Base-by-base conservation (phyloP, 2,888 invertebrate genomes). In the Meiosimyza platycephala region DNA sequence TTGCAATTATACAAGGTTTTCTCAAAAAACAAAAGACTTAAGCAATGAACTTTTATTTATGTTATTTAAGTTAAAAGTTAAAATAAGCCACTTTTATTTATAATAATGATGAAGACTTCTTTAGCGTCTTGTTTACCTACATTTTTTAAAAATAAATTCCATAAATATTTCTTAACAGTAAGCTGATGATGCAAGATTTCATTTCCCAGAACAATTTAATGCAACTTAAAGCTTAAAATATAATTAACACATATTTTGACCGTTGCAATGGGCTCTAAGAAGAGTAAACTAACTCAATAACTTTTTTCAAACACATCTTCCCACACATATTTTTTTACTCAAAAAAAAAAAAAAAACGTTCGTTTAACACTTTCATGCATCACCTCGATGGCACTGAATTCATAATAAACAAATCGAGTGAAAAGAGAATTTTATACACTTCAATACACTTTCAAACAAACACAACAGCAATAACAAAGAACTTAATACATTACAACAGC, bases 1-100 rank as follows among this genome's bases (percentile, higher is more conserved):
- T n/a, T n/a, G n/a, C n/a, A n/a, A n/a, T n/a, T n/a, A n/a, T n/a
- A n/a, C n/a, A n/a, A n/a, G n/a, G n/a, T n/a, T n/a, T n/a, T n/a
- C n/a, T n/a, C n/a, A n/a, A n/a, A n/a, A n/a, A 75, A 72, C 72
- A 11, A 67, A 75, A 75, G 72, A 74, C 59, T 75, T 74, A 60
- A 71, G 67, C 55, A 74, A 72, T 52, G 72, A 72, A 71, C 72
- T 74, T 70, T 33, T 59, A 28, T 28, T 28, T 28, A 28, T 2
- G 28, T 4, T 28, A 28, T 4, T 28, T 28, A 28, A 28, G 28
- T 28, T n/a, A 4, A 28, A 28, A 28, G 28, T 28, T 22, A 22
- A 22, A 2, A 2, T 22, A 22, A 22, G 22, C 1, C 22, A 22
- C 3, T 28, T 28, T 28, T 28, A 28, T 28, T 28, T 28, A 28